A percentile compares a stretch with the other conserved stretches of the same genome.
Evolutionary conservation across 2,113 vertebrate species (phyloP).

Genomic region (Ploceus nigricollis): DNA sequence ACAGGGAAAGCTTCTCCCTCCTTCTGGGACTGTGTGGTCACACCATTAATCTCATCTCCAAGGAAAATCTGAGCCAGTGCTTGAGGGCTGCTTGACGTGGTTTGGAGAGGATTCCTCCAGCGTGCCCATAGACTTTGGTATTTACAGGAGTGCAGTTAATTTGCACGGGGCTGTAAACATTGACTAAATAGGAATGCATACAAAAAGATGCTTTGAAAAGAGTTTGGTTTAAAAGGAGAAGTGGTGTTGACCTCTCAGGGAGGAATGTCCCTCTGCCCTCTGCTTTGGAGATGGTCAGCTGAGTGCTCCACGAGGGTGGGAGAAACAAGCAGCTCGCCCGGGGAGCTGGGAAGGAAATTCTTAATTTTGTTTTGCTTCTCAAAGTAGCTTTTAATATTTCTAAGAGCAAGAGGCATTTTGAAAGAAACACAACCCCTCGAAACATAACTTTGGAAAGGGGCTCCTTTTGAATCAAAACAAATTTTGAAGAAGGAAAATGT

Average conservation of each 20-base stretch:
- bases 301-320: background rate
- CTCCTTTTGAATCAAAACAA: background rate
- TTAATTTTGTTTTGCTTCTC: background rate
- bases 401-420: background rate
- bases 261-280: constrained; percentile 14
- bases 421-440: background rate
- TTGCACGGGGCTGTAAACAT: background rate
- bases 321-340: background rate
- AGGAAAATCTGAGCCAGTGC: background rate
- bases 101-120: background rate
- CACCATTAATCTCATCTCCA: background rate
- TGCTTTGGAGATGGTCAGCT: background rate
- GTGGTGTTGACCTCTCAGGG: background rate
- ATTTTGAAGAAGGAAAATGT: background rate
- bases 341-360: background rate
- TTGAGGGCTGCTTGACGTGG: background rate
- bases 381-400: background rate
- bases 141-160: background rate
- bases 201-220: background rate
- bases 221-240: background rate
- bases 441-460: background rate
- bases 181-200: background rate
- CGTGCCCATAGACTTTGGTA: background rate
- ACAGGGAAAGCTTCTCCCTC: background rate
- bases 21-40: background rate